Evolutionary conservation across 2,797 vertebrate genomes (phyloP).

Genomic region (Spondyliosoma cantharus): DNA sequence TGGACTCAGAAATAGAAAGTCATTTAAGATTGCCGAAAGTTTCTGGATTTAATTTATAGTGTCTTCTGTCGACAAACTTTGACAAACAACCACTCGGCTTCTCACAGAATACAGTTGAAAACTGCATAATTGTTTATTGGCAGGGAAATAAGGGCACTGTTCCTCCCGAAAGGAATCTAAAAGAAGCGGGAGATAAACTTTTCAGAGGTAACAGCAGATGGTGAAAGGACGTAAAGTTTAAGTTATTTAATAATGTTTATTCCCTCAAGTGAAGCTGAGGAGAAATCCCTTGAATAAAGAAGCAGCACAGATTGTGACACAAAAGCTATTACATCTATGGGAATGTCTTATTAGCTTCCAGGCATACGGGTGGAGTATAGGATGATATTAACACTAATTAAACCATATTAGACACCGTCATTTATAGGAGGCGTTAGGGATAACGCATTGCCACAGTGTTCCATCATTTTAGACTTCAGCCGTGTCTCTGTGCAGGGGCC

Average conservation of each 20-base stretch:
- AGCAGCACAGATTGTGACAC: neutral
- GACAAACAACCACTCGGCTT: neutral
- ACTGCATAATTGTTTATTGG: constrained; percentile 7
- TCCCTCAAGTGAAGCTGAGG: too few species aligned
- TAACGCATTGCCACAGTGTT: neutral
- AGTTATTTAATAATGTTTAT: constrained; percentile 1
- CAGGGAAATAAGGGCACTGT: neutral
- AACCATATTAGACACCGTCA: neutral
- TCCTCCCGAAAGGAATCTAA: constrained; percentile 1
- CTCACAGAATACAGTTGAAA: constrained; percentile 2
- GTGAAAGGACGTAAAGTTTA: neutral
- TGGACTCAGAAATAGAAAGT: neutral
- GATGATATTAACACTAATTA: neutral
- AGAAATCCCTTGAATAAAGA: neutral
- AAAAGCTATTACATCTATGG: neutral
- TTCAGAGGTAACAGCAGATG: constrained; percentile 11
- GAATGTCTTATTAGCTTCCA: constrained; percentile 1
- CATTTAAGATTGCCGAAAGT: neutral
- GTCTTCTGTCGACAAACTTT: neutral
- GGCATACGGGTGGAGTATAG: neutral
- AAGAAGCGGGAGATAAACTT: neutral
- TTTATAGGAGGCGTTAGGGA: neutral
- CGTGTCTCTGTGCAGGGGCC: too few species aligned
- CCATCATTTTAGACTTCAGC: neutral
- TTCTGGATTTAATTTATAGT: neutral